Percentiles rank a stretch among this genome's conserved stretches.
These are phyloP conservation scores for Vimba vimba DNA, from an alignment of 2,113 vertebrate species.

Conservation along the genomic window DNA sequence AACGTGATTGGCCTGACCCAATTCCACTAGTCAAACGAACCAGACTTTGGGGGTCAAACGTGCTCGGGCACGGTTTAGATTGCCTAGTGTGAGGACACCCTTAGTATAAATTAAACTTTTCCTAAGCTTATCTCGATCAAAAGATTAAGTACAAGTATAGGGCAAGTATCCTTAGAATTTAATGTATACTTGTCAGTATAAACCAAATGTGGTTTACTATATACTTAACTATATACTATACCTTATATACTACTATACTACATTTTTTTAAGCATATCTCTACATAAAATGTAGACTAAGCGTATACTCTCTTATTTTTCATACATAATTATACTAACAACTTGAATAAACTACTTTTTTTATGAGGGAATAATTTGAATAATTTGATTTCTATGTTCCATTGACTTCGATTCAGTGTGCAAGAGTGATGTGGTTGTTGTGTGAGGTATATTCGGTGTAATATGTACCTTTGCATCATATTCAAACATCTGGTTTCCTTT, in stretches of 20 bases:
- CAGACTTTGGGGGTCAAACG: too few relatives aligned
- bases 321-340: background rate
- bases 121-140: background rate
- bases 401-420: background rate
- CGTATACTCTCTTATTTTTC: background rate
- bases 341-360: background rate
- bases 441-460: background rate
- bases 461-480: conserved; percentile 93
- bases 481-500: conserved; percentile 98
- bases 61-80: too few relatives aligned
- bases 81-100: too few relatives aligned
- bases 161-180: background rate
- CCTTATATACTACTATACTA: too few relatives aligned
- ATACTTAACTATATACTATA: background rate
- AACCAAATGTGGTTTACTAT: background rate
- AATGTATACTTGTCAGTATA: background rate
- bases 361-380: background rate
- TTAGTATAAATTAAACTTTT: background rate
- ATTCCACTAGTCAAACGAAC: too few relatives aligned
- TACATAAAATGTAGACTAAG: background rate
- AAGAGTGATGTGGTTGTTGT: background rate
- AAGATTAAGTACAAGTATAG: background rate
- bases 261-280: too few relatives aligned
- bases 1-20: too few relatives aligned
- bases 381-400: background rate